Percentiles rank a stretch among this genome's conserved stretches.
These are phyloP conservation scores for Pseudomyrmex dendroicus DNA, from an alignment of 1,140 invertebrate species.

Conservation along the genomic window DNA sequence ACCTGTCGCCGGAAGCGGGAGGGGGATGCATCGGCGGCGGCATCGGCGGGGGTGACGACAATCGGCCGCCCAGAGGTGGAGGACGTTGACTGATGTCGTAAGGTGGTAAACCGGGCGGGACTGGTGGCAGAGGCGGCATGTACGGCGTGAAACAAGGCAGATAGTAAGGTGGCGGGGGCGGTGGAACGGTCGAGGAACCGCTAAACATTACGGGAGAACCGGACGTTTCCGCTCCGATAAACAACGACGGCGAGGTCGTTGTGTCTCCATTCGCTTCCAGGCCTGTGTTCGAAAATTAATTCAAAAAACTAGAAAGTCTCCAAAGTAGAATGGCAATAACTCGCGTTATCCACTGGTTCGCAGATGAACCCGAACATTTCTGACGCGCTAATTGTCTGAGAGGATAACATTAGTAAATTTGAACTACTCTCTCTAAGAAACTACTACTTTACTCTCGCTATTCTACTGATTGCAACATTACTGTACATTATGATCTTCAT, in stretches of 20 bases:
- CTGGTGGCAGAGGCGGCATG: conserved; percentile 77
- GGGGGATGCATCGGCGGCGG: conserved; percentile 61
- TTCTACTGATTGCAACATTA: conserved; percentile 31
- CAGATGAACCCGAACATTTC: conserved; percentile 24
- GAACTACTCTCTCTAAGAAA: conserved; percentile 33
- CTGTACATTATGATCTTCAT: conserved; percentile 17
- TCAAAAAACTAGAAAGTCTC: conserved; percentile 60
- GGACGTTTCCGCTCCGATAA: conserved; percentile 84
- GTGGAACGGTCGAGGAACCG: conserved; percentile 80
- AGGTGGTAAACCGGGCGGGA: conserved; percentile 66
- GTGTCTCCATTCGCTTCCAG: conserved; percentile 83
- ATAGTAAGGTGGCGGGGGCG: conserved; percentile 84
- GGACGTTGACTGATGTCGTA: conserved; percentile 87
- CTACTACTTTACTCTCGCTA: not conserved
- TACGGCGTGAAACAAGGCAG: conserved; percentile 81
- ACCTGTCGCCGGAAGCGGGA: conserved; percentile 68
- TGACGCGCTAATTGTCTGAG: not conserved
- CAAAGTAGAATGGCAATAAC: not conserved
- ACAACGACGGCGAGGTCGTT: conserved; percentile 84
- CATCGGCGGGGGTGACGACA: conserved; percentile 88
- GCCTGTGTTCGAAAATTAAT: conserved; percentile 81
- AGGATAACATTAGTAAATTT: conserved; percentile 7
- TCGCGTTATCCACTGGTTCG: conserved; percentile 3
- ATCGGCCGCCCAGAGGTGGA: conserved; percentile 87
- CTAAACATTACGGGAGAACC: conserved; percentile 85